These are phyloP conservation scores for Neomorphus geoffroyi DNA, from an alignment of 2,797 vertebrate species.

Conservation along the genomic window DNA sequence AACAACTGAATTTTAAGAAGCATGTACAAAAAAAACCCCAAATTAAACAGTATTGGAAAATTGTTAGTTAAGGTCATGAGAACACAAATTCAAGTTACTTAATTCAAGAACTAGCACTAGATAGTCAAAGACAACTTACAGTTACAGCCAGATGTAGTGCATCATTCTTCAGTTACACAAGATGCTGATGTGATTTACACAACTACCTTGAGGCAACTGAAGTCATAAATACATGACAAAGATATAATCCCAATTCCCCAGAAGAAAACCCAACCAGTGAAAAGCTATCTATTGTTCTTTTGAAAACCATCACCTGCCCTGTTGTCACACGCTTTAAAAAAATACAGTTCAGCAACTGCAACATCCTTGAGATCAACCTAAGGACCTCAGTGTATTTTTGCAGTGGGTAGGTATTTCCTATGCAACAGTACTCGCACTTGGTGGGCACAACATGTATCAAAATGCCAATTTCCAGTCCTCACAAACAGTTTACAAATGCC, in stretches of 20 bases:
- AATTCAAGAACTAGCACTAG: neutral
- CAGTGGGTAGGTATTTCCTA: neutral
- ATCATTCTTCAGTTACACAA: neutral
- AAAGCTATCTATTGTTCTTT: neutral
- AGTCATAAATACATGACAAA: neutral
- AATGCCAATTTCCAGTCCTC: neutral
- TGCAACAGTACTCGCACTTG: fast-evolving
- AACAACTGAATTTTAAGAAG: neutral
- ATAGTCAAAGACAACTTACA: neutral
- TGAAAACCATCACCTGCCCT: neutral
- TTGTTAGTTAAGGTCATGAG: neutral
- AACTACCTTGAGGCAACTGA: neutral
- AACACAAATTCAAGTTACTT: neutral
- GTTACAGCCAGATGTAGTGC: neutral
- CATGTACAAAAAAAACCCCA: neutral
- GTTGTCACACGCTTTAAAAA: neutral
- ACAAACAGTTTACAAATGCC: neutral
- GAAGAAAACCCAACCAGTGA: neutral
- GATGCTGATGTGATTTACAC: neutral
- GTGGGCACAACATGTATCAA: fast-evolving
- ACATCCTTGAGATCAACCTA: neutral
- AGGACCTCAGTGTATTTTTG: neutral
- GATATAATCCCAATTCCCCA: neutral
- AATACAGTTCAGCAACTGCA: neutral
- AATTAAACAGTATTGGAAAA: neutral